Percentiles rank a stretch among this genome's conserved stretches.
phyloP scores from a whole-genome alignment of 1,140 invertebrate genomes.

The Drosophila prosaltans region DNA sequence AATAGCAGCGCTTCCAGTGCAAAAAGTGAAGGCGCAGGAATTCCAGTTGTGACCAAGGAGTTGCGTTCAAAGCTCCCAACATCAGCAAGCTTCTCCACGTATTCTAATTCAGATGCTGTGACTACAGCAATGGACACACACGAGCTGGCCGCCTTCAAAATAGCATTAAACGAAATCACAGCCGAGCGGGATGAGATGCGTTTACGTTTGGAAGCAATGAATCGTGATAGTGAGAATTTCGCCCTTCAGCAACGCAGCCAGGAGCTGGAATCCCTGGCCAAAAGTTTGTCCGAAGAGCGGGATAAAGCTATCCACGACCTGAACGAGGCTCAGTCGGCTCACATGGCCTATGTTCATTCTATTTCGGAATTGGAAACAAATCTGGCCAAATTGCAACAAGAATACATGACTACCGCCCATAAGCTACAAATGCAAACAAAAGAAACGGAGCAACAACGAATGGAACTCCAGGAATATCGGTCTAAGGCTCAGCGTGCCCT shows the following conservation, averaged over 20 bases:
- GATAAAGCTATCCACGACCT: slow-evolving; percentile 72
- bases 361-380: slow-evolving; percentile 81
- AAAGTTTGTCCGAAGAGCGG: slow-evolving; percentile 82
- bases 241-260: slow-evolving; percentile 47
- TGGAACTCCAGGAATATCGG: slow-evolving; percentile 89
- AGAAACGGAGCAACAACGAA: slow-evolving; percentile 85
- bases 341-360: slow-evolving; percentile 72
- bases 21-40: slow-evolving; percentile 53
- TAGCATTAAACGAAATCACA: slow-evolving; percentile 69
- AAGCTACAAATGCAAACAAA: slow-evolving; percentile 85
- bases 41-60: slow-evolving; percentile 43
- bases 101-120: slow-evolving; percentile 16
- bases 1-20: slow-evolving; percentile 53
- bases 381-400: slow-evolving; percentile 83
- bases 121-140: slow-evolving; percentile 47
- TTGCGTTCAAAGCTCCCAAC: slow-evolving; percentile 44
- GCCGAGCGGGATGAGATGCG: slow-evolving; percentile 72
- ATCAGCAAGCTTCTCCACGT: slow-evolving; percentile 48
- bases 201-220: slow-evolving; percentile 55
- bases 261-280: slow-evolving; percentile 72
- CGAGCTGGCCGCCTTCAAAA: slow-evolving; percentile 74
- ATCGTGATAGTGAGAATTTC: slow-evolving; percentile 54
- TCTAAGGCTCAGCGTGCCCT: slow-evolving; percentile 89
- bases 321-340: slow-evolving; percentile 52
- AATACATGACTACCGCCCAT: slow-evolving; percentile 83